Percentiles rank a stretch among this genome's conserved stretches.
phyloP scores from a whole-genome alignment of 2,888 invertebrate genomes.

The Scaptomyza caliginosa region DNA sequence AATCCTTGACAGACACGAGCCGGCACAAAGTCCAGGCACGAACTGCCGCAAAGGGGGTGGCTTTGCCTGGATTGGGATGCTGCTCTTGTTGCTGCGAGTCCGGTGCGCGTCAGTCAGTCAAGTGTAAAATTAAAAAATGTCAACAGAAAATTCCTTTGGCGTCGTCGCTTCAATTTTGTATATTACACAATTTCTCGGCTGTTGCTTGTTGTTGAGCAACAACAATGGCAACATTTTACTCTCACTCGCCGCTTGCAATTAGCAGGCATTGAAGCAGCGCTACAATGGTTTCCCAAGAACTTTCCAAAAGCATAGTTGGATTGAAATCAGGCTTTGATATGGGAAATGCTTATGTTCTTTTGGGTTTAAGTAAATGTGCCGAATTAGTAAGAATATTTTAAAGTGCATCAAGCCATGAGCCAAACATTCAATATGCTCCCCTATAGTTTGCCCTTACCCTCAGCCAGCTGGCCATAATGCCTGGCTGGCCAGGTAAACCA shows the following conservation, averaged over 20 bases:
- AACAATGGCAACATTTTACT: slow-evolving; percentile 3
- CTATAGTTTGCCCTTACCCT: neutral
- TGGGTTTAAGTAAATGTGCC: too few species aligned
- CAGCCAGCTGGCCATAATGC: slow-evolving; percentile 23
- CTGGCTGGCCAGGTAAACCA: slow-evolving; percentile 42
- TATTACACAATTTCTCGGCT: slow-evolving; percentile 34
- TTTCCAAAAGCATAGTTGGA: too few species aligned
- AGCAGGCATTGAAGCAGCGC: slow-evolving; percentile 30
- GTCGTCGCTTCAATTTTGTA: slow-evolving; percentile 66
- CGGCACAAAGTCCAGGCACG: slow-evolving; percentile 1
- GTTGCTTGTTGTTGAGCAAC: slow-evolving; percentile 2
- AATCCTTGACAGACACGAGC: slow-evolving; percentile 26
- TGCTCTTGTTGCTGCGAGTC: slow-evolving; percentile 2
- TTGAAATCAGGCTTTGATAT: too few species aligned
- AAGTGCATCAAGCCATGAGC: neutral
- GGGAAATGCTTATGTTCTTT: too few species aligned
- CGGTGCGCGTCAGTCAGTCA: slow-evolving; percentile 67
- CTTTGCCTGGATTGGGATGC: neutral
- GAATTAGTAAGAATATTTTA: too few species aligned
- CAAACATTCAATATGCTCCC: slow-evolving; percentile 6
- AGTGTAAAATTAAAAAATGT: slow-evolving; percentile 81
- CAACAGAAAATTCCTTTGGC: slow-evolving; percentile 76
- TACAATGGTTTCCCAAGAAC: neutral
- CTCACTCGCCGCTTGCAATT: slow-evolving; percentile 30
- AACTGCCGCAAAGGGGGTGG: neutral